Percentiles rank a stretch among this genome's conserved stretches.
phyloP scores from a whole-genome alignment of 2,797 vertebrate species.

The Macrochelys suwanniensis region DNA sequence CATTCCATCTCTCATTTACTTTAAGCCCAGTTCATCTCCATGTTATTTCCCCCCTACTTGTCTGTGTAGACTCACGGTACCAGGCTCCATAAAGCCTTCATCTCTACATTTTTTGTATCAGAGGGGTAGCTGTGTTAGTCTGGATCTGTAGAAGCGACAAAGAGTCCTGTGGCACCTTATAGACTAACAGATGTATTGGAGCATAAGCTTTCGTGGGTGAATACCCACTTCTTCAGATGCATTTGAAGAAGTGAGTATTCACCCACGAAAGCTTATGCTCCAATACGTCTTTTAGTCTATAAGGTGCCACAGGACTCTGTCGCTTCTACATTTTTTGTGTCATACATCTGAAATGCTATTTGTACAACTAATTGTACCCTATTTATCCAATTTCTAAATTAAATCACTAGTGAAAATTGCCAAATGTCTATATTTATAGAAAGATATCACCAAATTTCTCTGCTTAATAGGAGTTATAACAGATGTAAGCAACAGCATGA shows the following conservation, averaged over 20 bases:
- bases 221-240: no score
- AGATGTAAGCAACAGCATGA: not conserved
- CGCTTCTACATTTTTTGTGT: not conserved
- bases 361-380: not conserved
- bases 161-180: no score
- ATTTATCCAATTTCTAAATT: not conserved
- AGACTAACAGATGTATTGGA: no score
- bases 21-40: not conserved
- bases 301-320: no score
- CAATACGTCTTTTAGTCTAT: no score
- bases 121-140: no score
- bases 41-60: not conserved
- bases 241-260: no score
- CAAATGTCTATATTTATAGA: not conserved
- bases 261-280: no score
- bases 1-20: not conserved
- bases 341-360: not conserved
- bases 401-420: not conserved
- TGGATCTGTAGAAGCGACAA: no score
- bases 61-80: not conserved
- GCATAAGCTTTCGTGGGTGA: no score
- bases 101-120: not conserved
- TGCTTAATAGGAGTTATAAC: slow-evolving; percentile 1
- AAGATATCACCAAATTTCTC: not conserved
- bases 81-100: not conserved